Evolutionary conservation across 2,797 vertebrate species (phyloP).

Genomic region (Syngnathus rostellatus): DNA sequence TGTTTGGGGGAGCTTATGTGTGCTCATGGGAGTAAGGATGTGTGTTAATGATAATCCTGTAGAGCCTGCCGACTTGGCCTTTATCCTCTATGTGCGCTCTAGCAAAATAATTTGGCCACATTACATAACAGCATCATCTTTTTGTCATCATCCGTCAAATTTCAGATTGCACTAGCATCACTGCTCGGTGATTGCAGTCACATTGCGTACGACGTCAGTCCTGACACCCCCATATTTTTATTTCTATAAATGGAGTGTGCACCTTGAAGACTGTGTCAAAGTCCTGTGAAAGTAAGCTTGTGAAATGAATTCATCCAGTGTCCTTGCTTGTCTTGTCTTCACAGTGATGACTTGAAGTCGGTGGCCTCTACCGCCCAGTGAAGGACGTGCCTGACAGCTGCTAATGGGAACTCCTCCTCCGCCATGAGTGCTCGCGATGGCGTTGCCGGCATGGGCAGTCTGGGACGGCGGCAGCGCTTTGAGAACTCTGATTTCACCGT

Average conservation of each 20-base stretch:
- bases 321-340: slow-evolving; percentile 18
- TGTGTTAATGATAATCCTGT: slow-evolving; percentile 55
- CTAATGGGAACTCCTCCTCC: slow-evolving; percentile 86
- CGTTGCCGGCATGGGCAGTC: slow-evolving; percentile 58
- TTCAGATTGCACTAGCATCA: background rate
- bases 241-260: background rate
- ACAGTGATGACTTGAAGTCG: slow-evolving; percentile 76
- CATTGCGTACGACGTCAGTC: background rate
- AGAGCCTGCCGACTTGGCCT: slow-evolving; percentile 50
- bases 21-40: slow-evolving; percentile 28
- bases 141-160: slow-evolving; percentile 40
- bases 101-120: slow-evolving; percentile 36
- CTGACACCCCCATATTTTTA: background rate
- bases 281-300: background rate
- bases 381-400: slow-evolving; percentile 63
- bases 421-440: slow-evolving; percentile 95
- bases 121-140: slow-evolving; percentile 42
- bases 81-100: slow-evolving; percentile 36
- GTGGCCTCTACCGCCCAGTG: slow-evolving; percentile 45
- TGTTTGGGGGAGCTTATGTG: slow-evolving; percentile 30
- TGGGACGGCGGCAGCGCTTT: slow-evolving; percentile 84
- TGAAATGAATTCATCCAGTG: background rate
- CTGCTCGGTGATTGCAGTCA: slow-evolving; percentile 6
- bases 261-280: background rate
- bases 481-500: slow-evolving; percentile 91